A percentile compares a stretch with the other conserved stretches of the same genome.
Conservation (phyloP, 2,113 vertebrate genomes). For the Chaenocephalus aceratus region DNA sequence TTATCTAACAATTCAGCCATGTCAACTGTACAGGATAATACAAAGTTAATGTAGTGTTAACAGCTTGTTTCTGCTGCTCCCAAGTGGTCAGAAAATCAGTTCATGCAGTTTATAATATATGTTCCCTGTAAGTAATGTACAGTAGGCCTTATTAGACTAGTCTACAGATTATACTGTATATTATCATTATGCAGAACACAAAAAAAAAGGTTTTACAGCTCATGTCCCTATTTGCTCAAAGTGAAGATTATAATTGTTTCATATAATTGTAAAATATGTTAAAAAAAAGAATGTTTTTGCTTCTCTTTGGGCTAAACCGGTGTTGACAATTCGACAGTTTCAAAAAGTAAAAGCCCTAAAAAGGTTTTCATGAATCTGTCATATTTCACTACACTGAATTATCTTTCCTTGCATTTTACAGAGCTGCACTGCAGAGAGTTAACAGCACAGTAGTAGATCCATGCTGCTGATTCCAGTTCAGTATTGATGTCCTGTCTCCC, state of each 20-base stretch:
- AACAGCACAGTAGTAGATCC: constrained; percentile 58
- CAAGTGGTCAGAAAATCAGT: background rate
- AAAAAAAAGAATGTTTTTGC: background rate
- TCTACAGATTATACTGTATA: too few species aligned
- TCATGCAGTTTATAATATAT: background rate
- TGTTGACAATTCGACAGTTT: too few species aligned
- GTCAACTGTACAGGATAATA: background rate
- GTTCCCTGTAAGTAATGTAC: background rate
- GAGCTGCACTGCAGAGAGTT: constrained; percentile 53
- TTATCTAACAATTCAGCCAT: background rate
- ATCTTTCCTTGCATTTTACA: constrained; percentile 12
- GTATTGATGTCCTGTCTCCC: constrained; percentile 77
- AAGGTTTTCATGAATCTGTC: background rate
- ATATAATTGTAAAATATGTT: background rate
- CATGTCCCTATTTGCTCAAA: too few species aligned
- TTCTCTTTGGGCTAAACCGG: background rate
- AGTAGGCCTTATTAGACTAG: background rate
- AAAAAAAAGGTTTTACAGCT: background rate
- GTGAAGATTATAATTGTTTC: background rate
- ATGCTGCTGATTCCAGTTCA: constrained; percentile 68
- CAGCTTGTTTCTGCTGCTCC: background rate
- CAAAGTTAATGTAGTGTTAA: background rate
- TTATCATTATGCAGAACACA: too few species aligned
- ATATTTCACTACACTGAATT: constrained; percentile 19
- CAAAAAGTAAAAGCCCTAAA: background rate